Evolutionary conservation across 2,113 vertebrate genomes (phyloP), one percentile per base, ranked within the genome.

Genomic region (Erythrocercus mccallii): DNA sequence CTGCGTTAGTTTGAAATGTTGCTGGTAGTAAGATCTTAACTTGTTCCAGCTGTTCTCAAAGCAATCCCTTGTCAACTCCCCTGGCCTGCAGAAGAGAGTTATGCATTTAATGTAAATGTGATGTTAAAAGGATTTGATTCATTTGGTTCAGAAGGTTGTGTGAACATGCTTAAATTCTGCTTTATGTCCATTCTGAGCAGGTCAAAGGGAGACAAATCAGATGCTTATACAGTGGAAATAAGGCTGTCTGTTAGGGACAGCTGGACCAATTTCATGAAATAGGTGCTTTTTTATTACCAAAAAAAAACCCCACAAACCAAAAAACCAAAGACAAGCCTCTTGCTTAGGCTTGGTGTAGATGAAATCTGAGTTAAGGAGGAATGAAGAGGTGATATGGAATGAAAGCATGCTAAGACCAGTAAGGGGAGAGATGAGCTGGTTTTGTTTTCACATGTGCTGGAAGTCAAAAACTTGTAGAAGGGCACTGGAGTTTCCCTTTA

Each of bases 41-140:
- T 94, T 70, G 24, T 78, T 94, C 80, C 84, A 86, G 69, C 81
- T 96, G 81, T 66, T 94, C 3, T 3, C 60, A 81, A 62, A 94
- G 87, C 47, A 62, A 50, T 47, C 23, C 44, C 44, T 17, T 94
- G 87, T 89, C 87, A 95, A 30, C 25, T 88, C 23, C 47, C 30
- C 38, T 30, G n/a, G 58, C 60, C 68, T 42, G 64, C 4, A 5
- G 25, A 62, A 54, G 54, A 88, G 69, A 93, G 54, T 58, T 83
- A 51, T 19, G n/a, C 18, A 14, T 64, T 91, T 48, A 64, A 84
- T 13, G 42, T 58, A 73, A 73, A 74, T 48, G 28, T 81, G 65
- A 60, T 76, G 53, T 71, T 88, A 56, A 88, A 90, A 53, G 42
- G 21, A 51, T 83, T 71, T 74, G 83, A 65, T 83, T 70, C 23